Conservation (phyloP, 2,888 invertebrate genomes). For the Pherbina coryleti region DNA sequence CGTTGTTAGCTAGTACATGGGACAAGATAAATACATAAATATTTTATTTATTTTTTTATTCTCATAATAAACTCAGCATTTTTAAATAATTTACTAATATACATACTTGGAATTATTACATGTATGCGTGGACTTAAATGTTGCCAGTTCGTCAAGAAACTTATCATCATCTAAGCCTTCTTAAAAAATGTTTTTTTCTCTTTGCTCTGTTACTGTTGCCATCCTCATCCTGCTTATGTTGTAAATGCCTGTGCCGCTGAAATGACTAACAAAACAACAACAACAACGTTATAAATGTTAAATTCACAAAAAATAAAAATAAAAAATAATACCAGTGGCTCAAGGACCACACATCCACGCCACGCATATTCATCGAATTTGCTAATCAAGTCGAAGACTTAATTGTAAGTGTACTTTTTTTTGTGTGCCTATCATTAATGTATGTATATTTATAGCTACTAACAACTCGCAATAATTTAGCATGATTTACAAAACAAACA, state of each 20-base stretch:
- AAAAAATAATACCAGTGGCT: conserved; percentile 73
- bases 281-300: background rate
- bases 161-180: too few relatives aligned
- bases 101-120: too few relatives aligned
- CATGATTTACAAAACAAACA: too few relatives aligned
- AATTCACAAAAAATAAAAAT: conserved; percentile 16
- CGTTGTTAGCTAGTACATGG: too few relatives aligned
- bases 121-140: too few relatives aligned
- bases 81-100: too few relatives aligned
- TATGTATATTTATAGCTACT: background rate
- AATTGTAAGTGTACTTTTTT: conserved; percentile 73
- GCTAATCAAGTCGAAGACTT: conserved; percentile 78
- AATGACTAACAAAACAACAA: background rate
- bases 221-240: background rate
- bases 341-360: conserved; percentile 81
- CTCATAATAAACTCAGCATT: background rate
- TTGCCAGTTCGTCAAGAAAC: too few relatives aligned
- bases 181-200: background rate
- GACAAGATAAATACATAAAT: too few relatives aligned
- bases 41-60: background rate
- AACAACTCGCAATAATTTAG: background rate
- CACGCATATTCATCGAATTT: conserved; percentile 78
- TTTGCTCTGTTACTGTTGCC: background rate
- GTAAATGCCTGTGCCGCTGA: background rate
- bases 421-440: background rate